Evolutionary conservation across 2,113 vertebrate species (phyloP).

Genomic region (Mirounga angustirostris): DNA sequence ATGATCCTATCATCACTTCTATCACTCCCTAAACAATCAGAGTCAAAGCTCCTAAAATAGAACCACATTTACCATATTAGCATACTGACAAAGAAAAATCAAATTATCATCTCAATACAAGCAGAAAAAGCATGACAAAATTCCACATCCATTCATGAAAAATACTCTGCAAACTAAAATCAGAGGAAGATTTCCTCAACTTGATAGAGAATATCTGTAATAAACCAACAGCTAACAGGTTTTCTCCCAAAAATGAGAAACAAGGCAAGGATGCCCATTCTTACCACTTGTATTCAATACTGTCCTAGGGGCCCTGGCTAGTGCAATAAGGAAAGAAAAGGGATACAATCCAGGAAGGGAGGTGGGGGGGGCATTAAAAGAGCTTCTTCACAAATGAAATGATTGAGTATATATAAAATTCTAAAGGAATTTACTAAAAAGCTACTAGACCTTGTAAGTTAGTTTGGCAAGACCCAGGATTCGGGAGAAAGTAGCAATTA

Average conservation of each 20-base stretch:
- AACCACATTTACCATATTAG: background rate
- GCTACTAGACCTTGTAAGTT: background rate
- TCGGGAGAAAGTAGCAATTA: background rate
- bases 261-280: background rate
- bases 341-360: background rate
- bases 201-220: background rate
- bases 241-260: background rate
- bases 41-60: background rate
- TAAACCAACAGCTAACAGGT: background rate
- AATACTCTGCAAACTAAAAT: background rate
- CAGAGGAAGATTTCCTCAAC: background rate
- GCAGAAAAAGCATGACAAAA: background rate
- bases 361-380: background rate
- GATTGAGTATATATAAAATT: background rate
- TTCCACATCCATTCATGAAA: background rate
- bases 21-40: background rate
- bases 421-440: conserved; percentile 21
- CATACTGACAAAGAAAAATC: background rate
- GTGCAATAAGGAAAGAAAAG: background rate
- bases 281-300: background rate
- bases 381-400: background rate
- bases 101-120: background rate
- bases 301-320: background rate
- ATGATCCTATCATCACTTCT: background rate
- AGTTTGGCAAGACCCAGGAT: background rate